phyloP scores from a whole-genome alignment of 2,113 vertebrate species.

The Callionymus lyra region DNA sequence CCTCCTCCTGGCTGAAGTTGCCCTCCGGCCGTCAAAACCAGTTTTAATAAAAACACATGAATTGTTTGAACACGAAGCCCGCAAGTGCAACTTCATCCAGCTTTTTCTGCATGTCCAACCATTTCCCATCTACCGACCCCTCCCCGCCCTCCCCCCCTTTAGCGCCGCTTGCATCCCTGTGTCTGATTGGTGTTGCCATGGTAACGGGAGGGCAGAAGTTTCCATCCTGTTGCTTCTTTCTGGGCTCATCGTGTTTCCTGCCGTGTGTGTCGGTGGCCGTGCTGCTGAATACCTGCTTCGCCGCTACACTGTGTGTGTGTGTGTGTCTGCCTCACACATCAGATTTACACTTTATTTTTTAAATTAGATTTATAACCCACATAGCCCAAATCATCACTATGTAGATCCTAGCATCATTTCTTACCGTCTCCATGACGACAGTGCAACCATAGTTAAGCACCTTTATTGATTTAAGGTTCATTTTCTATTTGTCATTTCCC shows the following conservation, averaged over 20 bases:
- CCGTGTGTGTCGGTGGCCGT: slow-evolving; percentile 21
- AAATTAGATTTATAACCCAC: no score
- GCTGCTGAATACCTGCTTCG: no score
- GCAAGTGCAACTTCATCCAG: slow-evolving; percentile 48
- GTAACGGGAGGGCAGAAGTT: slow-evolving; percentile 42
- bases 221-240: slow-evolving; percentile 44
- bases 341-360: no score
- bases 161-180: slow-evolving; percentile 10
- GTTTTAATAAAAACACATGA: slow-evolving; percentile 15
- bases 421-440: no score
- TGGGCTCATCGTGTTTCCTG: slow-evolving; percentile 30
- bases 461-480: background rate
- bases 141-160: no score
- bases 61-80: slow-evolving; percentile 46
- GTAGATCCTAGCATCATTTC: no score
- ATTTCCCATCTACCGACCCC: background rate
- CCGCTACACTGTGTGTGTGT: no score
- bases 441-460: no score
- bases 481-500: slow-evolving; percentile 1
- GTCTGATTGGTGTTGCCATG: slow-evolving; percentile 49
- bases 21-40: slow-evolving; percentile 31
- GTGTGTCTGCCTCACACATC: no score
- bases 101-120: slow-evolving; percentile 35
- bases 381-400: no score
- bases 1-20: slow-evolving; percentile 51